phyloP scores from a whole-genome alignment of 2,113 vertebrate species.

The Hydrolagus affinis region DNA sequence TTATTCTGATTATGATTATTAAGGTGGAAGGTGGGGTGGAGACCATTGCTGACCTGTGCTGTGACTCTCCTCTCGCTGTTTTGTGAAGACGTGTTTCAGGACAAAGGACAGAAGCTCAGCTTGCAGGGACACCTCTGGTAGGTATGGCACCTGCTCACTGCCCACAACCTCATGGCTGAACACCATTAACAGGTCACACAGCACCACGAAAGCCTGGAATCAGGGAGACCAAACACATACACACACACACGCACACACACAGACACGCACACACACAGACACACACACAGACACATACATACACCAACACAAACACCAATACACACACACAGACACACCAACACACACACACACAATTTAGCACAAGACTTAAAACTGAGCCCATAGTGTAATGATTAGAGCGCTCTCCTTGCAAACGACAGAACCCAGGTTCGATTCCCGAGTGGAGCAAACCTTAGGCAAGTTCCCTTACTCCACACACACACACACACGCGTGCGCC shows the following conservation, averaged over 20 bases:
- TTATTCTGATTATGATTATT: too few relatives aligned
- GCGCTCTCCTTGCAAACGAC: too few relatives aligned
- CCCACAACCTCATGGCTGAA: constrained; percentile 64
- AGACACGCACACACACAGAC: background rate
- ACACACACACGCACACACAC: too few relatives aligned
- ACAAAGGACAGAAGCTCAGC: constrained; percentile 67
- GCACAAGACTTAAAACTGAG: too few relatives aligned
- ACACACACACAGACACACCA: too few relatives aligned
- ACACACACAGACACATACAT: background rate
- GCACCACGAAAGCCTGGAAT: constrained; percentile 66
- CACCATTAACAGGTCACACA: constrained; percentile 74
- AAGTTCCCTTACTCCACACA: too few relatives aligned
- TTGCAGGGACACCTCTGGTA: constrained; percentile 65
- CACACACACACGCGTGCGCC: too few relatives aligned
- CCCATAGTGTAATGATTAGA: too few relatives aligned
- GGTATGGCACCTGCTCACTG: constrained; percentile 55
- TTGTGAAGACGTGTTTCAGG: constrained; percentile 57
- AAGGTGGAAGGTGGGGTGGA: too few relatives aligned
- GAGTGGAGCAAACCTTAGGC: too few relatives aligned
- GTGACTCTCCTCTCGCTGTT: constrained; percentile 47
- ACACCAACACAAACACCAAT: background rate
- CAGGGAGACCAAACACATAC: constrained; percentile 1
- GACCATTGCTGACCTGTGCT: constrained; percentile 52
- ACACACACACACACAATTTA: too few relatives aligned
- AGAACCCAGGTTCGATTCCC: too few relatives aligned